Conservation (phyloP, 2,113 vertebrate genomes). For the Pleuronectes platessa region DNA sequence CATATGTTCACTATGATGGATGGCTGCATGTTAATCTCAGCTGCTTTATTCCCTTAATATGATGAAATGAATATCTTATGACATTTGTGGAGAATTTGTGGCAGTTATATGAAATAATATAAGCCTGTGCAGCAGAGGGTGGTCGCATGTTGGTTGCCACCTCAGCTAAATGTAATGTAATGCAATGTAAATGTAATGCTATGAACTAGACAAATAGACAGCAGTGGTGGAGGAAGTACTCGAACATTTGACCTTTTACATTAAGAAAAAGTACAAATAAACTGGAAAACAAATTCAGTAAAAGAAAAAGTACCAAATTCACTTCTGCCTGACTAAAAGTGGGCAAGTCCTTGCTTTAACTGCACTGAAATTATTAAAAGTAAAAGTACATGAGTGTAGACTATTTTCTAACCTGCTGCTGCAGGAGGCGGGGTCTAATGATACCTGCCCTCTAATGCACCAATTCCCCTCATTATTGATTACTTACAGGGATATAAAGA, state of each 20-base stretch:
- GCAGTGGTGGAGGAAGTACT: too few relatives aligned
- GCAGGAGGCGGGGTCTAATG: too few relatives aligned
- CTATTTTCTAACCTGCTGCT: too few relatives aligned
- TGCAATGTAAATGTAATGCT: neutral
- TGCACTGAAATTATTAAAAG: too few relatives aligned
- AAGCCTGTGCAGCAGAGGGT: neutral
- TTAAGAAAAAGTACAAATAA: neutral
- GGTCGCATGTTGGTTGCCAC: neutral
- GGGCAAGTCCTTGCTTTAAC: too few relatives aligned
- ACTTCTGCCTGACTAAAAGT: neutral
- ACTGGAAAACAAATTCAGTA: neutral
- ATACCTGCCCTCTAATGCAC: too few relatives aligned
- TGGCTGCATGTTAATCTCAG: neutral
- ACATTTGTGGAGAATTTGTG: neutral
- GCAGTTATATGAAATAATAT: neutral
- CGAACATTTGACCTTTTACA: too few relatives aligned
- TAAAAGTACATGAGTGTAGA: too few relatives aligned
- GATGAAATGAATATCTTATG: neutral
- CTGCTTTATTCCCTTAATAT: neutral
- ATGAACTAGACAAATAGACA: neutral
- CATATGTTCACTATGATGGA: constrained; percentile 13
- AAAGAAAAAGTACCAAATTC: too few relatives aligned
- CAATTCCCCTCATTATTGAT: too few relatives aligned
- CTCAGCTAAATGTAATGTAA: too few relatives aligned
- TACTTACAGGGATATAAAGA: too few relatives aligned